phyloP scores from a whole-genome alignment of 2,888 invertebrate genomes.

The Mythimna pallens region DNA sequence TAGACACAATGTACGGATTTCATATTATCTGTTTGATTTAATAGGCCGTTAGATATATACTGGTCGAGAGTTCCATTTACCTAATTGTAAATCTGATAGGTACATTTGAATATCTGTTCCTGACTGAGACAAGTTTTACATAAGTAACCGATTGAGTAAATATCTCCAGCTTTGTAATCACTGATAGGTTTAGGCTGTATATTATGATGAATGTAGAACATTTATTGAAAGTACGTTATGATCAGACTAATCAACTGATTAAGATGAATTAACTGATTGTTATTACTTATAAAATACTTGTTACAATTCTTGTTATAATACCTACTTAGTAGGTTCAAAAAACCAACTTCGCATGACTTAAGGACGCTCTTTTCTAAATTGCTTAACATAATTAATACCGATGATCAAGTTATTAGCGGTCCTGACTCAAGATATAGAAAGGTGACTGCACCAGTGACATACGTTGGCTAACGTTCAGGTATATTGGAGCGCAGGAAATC shows the following conservation, averaged over 20 bases:
- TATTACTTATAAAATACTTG: no score
- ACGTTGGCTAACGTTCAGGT: conserved; percentile 56
- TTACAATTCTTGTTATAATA: no score
- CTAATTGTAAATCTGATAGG: conserved; percentile 41
- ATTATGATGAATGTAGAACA: no score
- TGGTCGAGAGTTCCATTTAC: conserved; percentile 37
- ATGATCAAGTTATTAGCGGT: conserved; percentile 42
- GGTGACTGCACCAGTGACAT: conserved; percentile 48
- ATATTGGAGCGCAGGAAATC: conserved; percentile 63
- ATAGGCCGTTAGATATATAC: conserved; percentile 34
- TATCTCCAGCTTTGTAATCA: conserved; percentile 14
- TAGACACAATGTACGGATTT: conserved; percentile 15
- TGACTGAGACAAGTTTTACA: conserved; percentile 24
- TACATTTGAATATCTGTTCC: conserved; percentile 46
- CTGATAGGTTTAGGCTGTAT: neutral
- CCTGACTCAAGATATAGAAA: conserved; percentile 52
- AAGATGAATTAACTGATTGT: no score
- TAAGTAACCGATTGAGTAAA: conserved; percentile 15
- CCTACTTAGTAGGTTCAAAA: no score
- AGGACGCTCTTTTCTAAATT: neutral
- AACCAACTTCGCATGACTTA: no score
- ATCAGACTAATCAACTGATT: no score
- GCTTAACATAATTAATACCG: conserved; percentile 20
- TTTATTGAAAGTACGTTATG: no score
- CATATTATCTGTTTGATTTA: conserved; percentile 47